A percentile compares a stretch with the other conserved stretches of the same genome.
phyloP scores from a whole-genome alignment of 2,797 vertebrate genomes.

The Muscicapa comitata region DNA sequence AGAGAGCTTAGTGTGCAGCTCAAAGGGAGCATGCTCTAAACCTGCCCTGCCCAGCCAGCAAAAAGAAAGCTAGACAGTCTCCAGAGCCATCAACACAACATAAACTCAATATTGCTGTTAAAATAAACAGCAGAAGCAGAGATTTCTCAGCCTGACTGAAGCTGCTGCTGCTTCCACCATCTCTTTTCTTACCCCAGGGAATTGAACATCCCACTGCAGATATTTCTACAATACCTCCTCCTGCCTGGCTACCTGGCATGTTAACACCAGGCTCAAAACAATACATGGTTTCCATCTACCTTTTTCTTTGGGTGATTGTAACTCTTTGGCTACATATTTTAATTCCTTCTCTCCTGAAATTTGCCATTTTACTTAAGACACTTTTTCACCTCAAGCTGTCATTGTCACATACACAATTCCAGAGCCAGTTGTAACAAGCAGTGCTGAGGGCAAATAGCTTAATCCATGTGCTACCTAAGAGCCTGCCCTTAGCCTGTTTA shows the following conservation, averaged over 20 bases:
- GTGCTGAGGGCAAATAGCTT: background rate
- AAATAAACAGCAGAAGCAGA: background rate
- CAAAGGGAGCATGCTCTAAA: background rate
- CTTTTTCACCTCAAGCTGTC: background rate
- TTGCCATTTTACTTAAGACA: background rate
- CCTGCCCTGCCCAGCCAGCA: background rate
- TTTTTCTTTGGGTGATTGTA: background rate
- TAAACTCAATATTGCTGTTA: background rate
- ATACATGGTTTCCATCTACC: background rate
- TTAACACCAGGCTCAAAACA: background rate
- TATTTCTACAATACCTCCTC: background rate
- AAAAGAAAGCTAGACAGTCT: background rate
- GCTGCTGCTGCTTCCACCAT: background rate
- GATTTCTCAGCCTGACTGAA: background rate
- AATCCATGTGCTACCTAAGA: background rate
- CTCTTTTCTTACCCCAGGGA: background rate
- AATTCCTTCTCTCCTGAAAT: background rate
- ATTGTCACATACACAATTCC: background rate
- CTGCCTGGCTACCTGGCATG: fast-evolving
- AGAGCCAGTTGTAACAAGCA: background rate
- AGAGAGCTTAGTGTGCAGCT: background rate
- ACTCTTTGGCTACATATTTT: background rate
- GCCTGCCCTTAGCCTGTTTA: background rate
- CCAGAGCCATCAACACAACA: background rate
- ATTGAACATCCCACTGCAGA: background rate